phyloP scores from a whole-genome alignment of 37 sponge, comb jelly and placozoan genomes.

The Haliclona indistincta region DNA sequence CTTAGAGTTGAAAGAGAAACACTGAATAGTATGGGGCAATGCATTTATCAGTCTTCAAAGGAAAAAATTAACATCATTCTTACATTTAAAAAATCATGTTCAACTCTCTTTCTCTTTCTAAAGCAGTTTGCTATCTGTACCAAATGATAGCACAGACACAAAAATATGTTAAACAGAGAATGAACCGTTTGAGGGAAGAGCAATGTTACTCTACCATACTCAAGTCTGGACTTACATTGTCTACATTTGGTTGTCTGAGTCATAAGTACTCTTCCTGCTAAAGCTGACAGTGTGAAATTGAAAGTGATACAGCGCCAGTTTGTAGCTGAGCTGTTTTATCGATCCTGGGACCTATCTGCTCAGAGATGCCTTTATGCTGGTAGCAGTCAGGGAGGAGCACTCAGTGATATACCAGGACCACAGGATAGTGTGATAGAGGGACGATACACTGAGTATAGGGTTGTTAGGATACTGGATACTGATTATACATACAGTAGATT shows the following conservation, averaged over 20 bases:
- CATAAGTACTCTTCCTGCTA: conserved; percentile 29
- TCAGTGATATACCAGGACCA: too few species aligned
- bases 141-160: conserved; percentile 8
- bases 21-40: neutral
- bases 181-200: neutral
- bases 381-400: too few species aligned
- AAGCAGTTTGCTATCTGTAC: conserved; percentile 3
- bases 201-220: too few species aligned
- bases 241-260: neutral
- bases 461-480: too few species aligned
- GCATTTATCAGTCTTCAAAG: too few species aligned
- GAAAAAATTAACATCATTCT: neutral
- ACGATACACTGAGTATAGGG: too few species aligned
- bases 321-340: too few species aligned
- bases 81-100: neutral
- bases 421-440: too few species aligned
- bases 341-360: too few species aligned
- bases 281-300: neutral
- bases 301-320: neutral
- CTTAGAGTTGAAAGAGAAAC: neutral
- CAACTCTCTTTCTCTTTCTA: neutral
- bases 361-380: too few species aligned
- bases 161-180: neutral
- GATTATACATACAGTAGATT: too few species aligned
- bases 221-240: neutral